phyloP scores from a whole-genome alignment of 2,113 vertebrate genomes.

The Pelecanoides urinatrix region DNA sequence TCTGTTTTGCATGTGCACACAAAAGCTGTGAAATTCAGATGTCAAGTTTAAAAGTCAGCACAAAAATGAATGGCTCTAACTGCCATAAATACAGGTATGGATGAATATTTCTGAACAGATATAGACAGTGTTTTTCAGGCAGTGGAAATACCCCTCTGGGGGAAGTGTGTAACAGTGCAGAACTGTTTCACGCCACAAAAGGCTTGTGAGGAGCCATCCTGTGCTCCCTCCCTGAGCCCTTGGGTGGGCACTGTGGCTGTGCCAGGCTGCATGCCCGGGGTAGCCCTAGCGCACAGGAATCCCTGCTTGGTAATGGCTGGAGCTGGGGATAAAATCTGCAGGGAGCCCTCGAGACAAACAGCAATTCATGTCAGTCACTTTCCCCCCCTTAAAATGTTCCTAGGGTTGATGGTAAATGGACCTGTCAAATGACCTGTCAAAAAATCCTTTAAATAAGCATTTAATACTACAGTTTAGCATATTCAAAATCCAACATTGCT shows the following conservation, averaged over 20 bases:
- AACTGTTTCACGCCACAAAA: not conserved
- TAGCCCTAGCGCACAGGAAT: not conserved
- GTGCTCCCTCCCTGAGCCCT: not conserved
- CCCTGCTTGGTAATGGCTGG: not conserved
- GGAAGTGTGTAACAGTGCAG: fast-evolving
- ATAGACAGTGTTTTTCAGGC: not conserved
- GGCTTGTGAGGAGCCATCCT: not conserved
- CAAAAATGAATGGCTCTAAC: not conserved
- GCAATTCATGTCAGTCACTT: not conserved
- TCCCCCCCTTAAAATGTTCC: not conserved
- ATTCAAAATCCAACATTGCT: not conserved
- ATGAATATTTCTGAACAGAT: not conserved
- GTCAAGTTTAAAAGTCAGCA: not conserved
- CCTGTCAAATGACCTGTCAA: not conserved
- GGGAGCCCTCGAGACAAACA: not conserved
- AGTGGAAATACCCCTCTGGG: not conserved
- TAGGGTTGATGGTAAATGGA: not conserved
- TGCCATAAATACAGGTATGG: not conserved
- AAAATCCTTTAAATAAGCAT: not conserved
- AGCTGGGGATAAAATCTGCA: not conserved
- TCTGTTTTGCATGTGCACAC: not conserved
- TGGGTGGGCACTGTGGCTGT: fast-evolving
- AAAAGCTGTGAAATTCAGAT: not conserved
- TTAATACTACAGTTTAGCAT: not conserved
- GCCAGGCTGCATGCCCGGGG: not conserved